Conservation (phyloP, 2,113 vertebrate genomes). For the Epinephelus cyanopodus region DNA sequence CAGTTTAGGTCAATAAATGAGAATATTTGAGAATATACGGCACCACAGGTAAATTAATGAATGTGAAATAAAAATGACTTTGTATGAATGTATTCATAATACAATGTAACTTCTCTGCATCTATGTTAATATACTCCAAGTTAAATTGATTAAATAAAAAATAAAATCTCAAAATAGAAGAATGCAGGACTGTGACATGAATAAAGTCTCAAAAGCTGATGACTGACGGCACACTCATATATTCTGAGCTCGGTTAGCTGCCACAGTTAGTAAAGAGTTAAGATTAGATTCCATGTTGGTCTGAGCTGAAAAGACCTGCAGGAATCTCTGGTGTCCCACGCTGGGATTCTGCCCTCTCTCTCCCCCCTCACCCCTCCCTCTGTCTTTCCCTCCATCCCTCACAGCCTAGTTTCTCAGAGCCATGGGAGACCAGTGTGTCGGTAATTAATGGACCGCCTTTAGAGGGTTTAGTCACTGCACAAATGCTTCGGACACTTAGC, state of each 20-base stretch:
- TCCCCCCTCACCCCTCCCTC: not conserved
- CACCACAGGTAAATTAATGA: no score
- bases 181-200: no score
- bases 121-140: not conserved
- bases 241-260: not conserved
- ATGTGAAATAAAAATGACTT: no score
- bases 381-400: slow-evolving; percentile 8
- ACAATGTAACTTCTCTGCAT: not conserved
- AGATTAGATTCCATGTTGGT: not conserved
- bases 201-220: not conserved
- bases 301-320: slow-evolving; percentile 23
- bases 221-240: not conserved
- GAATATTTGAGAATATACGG: no score
- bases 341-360: not conserved
- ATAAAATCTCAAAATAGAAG: not conserved
- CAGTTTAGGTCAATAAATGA: no score
- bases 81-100: not conserved
- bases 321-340: slow-evolving; percentile 14
- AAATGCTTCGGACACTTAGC: slow-evolving; percentile 5
- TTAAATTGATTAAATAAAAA: no score
- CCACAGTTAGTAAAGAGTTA: not conserved
- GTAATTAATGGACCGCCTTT: slow-evolving; percentile 53
- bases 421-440: not conserved
- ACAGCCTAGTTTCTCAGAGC: slow-evolving; percentile 10
- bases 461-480: slow-evolving; percentile 25